Base-by-base conservation (phyloP, 2,113 vertebrate genomes). In the Beaufortia kweichowensis region DNA sequence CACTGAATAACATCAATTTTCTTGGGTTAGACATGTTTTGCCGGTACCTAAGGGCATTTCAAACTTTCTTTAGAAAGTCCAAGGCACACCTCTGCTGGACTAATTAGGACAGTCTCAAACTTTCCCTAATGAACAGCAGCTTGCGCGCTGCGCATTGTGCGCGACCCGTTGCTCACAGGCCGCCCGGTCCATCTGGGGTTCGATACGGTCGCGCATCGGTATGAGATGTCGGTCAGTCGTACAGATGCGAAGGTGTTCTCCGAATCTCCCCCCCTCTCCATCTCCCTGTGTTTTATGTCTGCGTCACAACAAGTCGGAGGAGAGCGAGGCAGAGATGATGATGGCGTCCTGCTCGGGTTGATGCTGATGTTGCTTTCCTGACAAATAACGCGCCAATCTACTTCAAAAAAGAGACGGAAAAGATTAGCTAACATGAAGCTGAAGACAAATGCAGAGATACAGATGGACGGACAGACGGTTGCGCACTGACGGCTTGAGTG, bases 281-380 rank as follows among this genome's bases (percentile, higher is more conserved):
- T 85, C 88, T 84, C 87, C 86, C 87, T 73, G 88, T 91, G 91
- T 93, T 93, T 93, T 92, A 92, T 92, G 90, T 92, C 91, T 93
- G 92, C 92, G 92, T 93, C 92, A 93, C 91, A 93, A 92, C 90
- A 92, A 93, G 90, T 91, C 91, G 88, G 85, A 61, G 19, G 87
- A 87, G 85, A 86, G 86, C 81, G 88, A 90, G 86, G 60, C 70
- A 79, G 76, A 74, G 70, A 74, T 83, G 89, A 90, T 90, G 91
- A 93, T 92, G 92, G 92, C 90, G 92, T 91, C 91, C 91, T 89
- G 88, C 87, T 88, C 90, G 90, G 89, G 86, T 88, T 90, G 88
- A 90, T 88, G 84, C 88, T 86, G 79, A 69, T 10, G 84, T 84
- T 84, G 85, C 85, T 84, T 84, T 87, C 84, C 88, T 81, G 79